Conservation (phyloP, 2,888 invertebrate genomes). For the Scaptomyza cyrtandrae region DNA sequence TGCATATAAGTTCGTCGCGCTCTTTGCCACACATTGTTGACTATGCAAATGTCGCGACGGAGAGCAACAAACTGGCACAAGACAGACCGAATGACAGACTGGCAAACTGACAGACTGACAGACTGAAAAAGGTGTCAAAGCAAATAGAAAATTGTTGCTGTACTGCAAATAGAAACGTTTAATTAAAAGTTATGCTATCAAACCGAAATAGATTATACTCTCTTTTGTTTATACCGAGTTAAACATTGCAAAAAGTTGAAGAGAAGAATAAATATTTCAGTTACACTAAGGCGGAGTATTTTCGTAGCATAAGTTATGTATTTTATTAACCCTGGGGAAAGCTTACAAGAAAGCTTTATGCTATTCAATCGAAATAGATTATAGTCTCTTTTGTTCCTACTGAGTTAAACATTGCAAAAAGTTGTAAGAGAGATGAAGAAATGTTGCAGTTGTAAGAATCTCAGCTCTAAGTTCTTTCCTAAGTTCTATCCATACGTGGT, state of each 20-base stretch:
- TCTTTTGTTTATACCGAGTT: not conserved
- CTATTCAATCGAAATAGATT: not conserved
- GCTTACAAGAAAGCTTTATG: no score
- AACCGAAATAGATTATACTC: not conserved
- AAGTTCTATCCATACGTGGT: no score
- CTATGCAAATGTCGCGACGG: slow-evolving; percentile 44
- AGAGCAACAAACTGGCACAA: slow-evolving; percentile 44
- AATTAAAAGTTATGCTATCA: not conserved
- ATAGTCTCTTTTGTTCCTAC: not conserved
- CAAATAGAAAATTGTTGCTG: slow-evolving; percentile 67
- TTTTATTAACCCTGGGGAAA: no score
- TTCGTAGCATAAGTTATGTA: no score
- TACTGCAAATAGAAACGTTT: slow-evolving; percentile 23
- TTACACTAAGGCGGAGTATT: no score
- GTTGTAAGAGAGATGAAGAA: no score
- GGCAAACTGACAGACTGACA: slow-evolving; percentile 17
- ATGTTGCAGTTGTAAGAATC: no score
- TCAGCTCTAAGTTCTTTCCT: no score
- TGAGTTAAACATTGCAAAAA: no score
- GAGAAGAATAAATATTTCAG: no score
- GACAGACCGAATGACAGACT: slow-evolving; percentile 13
- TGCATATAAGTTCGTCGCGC: slow-evolving; percentile 56
- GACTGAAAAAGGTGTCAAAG: slow-evolving; percentile 54
- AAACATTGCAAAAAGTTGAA: no score
- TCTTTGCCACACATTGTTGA: slow-evolving; percentile 41